A percentile compares a stretch with the other conserved stretches of the same genome.
Conservation (phyloP, 2,888 invertebrate species). For the Philaethria dido region DNA sequence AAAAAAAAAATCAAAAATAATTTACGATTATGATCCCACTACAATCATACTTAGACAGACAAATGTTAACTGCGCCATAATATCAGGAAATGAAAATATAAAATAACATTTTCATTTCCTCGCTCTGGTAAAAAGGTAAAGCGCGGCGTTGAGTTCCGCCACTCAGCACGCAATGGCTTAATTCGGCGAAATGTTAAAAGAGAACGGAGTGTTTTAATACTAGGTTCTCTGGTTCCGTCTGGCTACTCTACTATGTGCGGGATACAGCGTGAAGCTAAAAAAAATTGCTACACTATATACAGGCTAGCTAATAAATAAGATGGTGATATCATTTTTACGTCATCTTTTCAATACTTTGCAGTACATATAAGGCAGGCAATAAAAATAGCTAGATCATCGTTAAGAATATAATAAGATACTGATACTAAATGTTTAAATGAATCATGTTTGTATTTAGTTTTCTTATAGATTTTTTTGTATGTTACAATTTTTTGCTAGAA, state of each 20-base stretch:
- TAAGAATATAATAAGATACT: not conserved
- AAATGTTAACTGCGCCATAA: not conserved
- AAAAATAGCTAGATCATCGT: slow-evolving; percentile 35
- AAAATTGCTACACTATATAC: slow-evolving; percentile 15
- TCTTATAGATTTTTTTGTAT: not conserved
- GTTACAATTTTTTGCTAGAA: no score
- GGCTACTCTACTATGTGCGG: no score
- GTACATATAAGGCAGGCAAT: slow-evolving; percentile 40
- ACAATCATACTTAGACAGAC: not conserved
- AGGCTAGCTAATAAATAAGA: slow-evolving; percentile 29
- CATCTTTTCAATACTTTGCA: slow-evolving; percentile 38
- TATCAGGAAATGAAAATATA: no score
- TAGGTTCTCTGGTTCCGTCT: no score
- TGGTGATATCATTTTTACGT: slow-evolving; percentile 43
- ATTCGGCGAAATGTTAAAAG: not conserved
- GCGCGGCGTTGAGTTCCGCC: no score
- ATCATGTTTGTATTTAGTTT: not conserved
- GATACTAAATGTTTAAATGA: not conserved
- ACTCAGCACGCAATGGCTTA: no score
- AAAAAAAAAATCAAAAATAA: no score
- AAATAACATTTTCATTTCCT: no score
- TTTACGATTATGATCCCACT: no score
- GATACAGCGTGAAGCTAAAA: no score
- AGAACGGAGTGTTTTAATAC: no score
- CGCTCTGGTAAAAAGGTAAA: no score